A percentile compares a stretch with the other conserved stretches of the same genome.
These are phyloP conservation scores for Monodelphis domestica DNA, from an alignment of 2,797 vertebrate genomes.

Conservation along the genomic window DNA sequence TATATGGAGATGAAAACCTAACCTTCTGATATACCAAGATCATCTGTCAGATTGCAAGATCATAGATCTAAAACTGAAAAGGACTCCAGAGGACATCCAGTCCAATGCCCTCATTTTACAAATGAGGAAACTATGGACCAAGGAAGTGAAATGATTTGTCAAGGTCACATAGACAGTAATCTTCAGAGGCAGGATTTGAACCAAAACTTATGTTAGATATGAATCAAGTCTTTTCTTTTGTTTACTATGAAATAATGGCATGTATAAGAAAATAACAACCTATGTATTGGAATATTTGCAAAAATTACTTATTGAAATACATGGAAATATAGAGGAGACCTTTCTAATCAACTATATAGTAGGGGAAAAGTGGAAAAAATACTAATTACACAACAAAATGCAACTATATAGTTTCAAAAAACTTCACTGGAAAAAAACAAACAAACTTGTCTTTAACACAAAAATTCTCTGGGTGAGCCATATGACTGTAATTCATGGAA, in stretches of 20 bases:
- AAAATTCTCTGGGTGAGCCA: not conserved
- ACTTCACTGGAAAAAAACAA: not conserved
- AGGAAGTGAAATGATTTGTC: not conserved
- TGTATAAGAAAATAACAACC: too few relatives aligned
- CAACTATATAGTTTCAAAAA: not conserved
- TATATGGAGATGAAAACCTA: not conserved
- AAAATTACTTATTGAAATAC: not conserved
- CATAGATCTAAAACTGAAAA: not conserved
- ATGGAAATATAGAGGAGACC: not conserved
- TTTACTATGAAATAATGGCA: not conserved
- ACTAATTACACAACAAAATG: not conserved
- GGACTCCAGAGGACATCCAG: not conserved
- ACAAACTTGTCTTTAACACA: not conserved
- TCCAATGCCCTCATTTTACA: not conserved
- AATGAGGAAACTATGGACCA: not conserved
- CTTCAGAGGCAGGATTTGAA: not conserved
- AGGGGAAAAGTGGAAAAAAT: too few relatives aligned
- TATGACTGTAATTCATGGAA: not conserved
- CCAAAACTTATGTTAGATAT: not conserved
- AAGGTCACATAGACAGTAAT: not conserved
- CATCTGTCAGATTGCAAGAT: not conserved
- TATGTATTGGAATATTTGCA: not conserved
- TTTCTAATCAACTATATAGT: not conserved
- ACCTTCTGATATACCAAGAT: not conserved
- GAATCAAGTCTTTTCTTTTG: not conserved